Percentiles rank a stretch among this genome's conserved stretches.
phyloP scores from a whole-genome alignment of 2,888 invertebrate genomes.

The Galeopsomyia nigrocyanea region DNA sequence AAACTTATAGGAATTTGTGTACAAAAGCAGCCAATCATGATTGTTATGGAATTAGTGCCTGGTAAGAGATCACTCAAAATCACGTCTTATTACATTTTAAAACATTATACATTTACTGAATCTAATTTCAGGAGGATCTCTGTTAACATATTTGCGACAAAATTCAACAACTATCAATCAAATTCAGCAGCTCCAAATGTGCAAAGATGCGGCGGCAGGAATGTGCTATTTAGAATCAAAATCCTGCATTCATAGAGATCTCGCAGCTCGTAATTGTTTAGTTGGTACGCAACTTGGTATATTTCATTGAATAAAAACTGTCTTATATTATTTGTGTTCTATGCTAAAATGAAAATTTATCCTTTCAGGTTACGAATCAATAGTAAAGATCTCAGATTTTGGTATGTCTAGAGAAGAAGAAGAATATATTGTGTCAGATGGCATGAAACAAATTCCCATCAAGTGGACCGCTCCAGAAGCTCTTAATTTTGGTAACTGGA shows the following conservation, averaged over 20 bases:
- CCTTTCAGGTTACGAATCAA: conserved; percentile 79
- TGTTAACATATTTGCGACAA: conserved; percentile 89
- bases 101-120: background rate
- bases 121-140: conserved; percentile 81
- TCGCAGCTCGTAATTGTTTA: conserved; percentile 95
- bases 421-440: conserved; percentile 96
- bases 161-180: conserved; percentile 78
- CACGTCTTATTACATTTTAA: background rate
- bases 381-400: conserved; percentile 97
- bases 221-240: conserved; percentile 97
- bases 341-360: conserved; percentile 41
- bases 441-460: conserved; percentile 98
- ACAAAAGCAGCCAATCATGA: conserved; percentile 98
- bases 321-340: background rate
- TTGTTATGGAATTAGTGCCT: conserved; percentile 97
- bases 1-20: conserved; percentile 97
- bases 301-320: background rate
- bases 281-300: conserved; percentile 71
- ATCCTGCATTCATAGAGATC: conserved; percentile 95
- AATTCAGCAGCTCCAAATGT: conserved; percentile 86
- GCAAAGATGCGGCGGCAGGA: conserved; percentile 92
- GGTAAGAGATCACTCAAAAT: conserved; percentile 69
- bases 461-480: conserved; percentile 99
- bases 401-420: conserved; percentile 98
- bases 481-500: conserved; percentile 84